Evolutionary conservation across 1,140 invertebrate genomes (phyloP).

Genomic region (Calycopis cecrops): DNA sequence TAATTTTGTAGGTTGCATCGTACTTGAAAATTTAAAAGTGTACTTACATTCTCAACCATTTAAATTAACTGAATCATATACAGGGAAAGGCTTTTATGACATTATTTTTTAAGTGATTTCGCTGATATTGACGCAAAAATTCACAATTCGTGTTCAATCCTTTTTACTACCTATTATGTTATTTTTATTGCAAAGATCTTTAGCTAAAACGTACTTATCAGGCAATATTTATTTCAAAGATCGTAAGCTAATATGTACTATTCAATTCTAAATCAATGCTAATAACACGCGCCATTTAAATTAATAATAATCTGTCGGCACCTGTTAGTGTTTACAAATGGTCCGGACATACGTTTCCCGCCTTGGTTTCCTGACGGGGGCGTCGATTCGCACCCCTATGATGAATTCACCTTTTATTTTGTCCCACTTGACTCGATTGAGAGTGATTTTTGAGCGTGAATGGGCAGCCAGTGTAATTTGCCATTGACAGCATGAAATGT

Average conservation of each 20-base stretch:
- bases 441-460: constrained; percentile 72
- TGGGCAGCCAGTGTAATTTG: constrained; percentile 67
- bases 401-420: constrained; percentile 73
- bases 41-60: background rate
- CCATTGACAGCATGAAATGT: constrained; percentile 65
- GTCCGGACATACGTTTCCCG: constrained; percentile 68
- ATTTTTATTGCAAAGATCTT: too few relatives aligned
- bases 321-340: constrained; percentile 68
- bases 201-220: background rate
- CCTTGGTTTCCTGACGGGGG: constrained; percentile 57
- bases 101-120: constrained; percentile 28
- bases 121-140: too few relatives aligned
- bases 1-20: background rate
- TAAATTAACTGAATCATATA: constrained; percentile 13
- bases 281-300: constrained; percentile 45
- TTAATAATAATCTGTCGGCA: constrained; percentile 66
- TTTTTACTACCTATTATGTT: background rate
- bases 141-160: too few relatives aligned
- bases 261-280: constrained; percentile 18
- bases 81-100: constrained; percentile 43
- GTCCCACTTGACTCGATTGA: constrained; percentile 70
- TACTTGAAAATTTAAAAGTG: constrained; percentile 1
- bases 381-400: constrained; percentile 58
- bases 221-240: too few relatives aligned
- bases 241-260: background rate